These are phyloP conservation scores for Cacatua alba DNA, from an alignment of 2,113 vertebrate genomes.

Conservation along the genomic window DNA sequence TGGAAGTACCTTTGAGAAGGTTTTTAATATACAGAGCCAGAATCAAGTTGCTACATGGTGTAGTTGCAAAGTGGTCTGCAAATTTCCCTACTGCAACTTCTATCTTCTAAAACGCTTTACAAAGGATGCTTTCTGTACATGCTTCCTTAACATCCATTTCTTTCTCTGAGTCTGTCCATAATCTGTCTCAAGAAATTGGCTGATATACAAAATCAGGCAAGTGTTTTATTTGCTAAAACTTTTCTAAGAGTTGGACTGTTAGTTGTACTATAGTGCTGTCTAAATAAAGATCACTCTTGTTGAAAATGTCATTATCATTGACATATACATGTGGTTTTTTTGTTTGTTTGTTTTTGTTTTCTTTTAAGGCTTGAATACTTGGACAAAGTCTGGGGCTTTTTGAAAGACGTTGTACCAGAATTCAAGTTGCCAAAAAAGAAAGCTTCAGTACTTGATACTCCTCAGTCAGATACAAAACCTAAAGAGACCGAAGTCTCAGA, in stretches of 20 bases:
- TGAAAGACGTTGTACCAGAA: conserved; percentile 80
- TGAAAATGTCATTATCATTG: neutral
- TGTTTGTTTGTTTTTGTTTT: neutral
- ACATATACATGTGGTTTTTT: neutral
- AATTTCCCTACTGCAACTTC: neutral
- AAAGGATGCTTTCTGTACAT: neutral
- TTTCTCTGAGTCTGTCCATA: neutral
- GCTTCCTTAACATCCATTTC: neutral
- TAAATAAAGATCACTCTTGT: neutral
- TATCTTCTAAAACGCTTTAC: neutral
- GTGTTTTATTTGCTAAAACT: neutral
- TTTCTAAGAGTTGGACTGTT: neutral
- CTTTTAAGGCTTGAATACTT: conserved; percentile 71
- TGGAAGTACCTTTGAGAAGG: neutral
- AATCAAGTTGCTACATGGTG: neutral
- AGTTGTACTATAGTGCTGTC: neutral
- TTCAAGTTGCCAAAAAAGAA: conserved; percentile 75
- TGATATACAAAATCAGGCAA: neutral
- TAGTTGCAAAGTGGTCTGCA: neutral
- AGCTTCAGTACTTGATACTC: conserved; percentile 47
- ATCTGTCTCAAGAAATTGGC: neutral
- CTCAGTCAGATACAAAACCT: conserved; percentile 16
- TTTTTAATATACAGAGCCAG: neutral
- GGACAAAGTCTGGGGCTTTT: conserved; percentile 83
- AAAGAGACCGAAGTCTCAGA: conserved; percentile 57